Conservation (phyloP, 2,888 invertebrate species). For the Calliphora vomitoria region DNA sequence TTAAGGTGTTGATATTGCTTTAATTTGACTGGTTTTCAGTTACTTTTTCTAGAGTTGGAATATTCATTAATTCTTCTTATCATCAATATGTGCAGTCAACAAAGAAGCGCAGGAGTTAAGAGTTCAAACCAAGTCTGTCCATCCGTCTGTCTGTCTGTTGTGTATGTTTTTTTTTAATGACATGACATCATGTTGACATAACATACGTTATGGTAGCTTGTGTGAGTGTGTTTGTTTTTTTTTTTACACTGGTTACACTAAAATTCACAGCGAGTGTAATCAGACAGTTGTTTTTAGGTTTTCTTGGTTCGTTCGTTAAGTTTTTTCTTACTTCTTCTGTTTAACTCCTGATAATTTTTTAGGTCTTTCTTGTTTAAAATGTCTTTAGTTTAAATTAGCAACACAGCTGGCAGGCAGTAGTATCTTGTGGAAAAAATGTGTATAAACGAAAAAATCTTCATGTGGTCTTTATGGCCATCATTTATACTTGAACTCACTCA, state of each 20-base stretch:
- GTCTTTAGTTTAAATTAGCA: constrained; percentile 57
- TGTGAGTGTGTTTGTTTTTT: constrained; percentile 8
- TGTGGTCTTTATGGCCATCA: constrained; percentile 59
- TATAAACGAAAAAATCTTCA: constrained; percentile 59
- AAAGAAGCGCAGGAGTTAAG: constrained; percentile 29
- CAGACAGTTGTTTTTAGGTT: constrained; percentile 63
- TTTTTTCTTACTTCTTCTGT: constrained; percentile 52
- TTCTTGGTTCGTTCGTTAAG: constrained; percentile 38
- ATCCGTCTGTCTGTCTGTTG: neutral
- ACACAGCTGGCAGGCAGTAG: constrained; percentile 61
- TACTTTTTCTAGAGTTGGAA: constrained; percentile 24
- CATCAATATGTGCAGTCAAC: constrained; percentile 61
- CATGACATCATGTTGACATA: constrained; percentile 75
- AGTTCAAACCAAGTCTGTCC: constrained; percentile 28
- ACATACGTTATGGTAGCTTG: constrained; percentile 56
- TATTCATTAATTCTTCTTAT: constrained; percentile 57
- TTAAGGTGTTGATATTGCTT: constrained; percentile 66
- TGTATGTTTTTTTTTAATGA: constrained; percentile 59
- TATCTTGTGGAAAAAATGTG: constrained; percentile 20
- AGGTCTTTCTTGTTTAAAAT: constrained; percentile 13
- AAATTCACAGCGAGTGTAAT: constrained; percentile 53
- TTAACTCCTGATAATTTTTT: constrained; percentile 62
- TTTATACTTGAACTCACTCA: constrained; percentile 23
- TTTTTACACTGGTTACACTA: constrained; percentile 59
- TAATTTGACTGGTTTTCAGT: constrained; percentile 51